Evolutionary conservation across 2,113 vertebrate species (phyloP).

Genomic region (Leptobrachium ailaonicum): DNA sequence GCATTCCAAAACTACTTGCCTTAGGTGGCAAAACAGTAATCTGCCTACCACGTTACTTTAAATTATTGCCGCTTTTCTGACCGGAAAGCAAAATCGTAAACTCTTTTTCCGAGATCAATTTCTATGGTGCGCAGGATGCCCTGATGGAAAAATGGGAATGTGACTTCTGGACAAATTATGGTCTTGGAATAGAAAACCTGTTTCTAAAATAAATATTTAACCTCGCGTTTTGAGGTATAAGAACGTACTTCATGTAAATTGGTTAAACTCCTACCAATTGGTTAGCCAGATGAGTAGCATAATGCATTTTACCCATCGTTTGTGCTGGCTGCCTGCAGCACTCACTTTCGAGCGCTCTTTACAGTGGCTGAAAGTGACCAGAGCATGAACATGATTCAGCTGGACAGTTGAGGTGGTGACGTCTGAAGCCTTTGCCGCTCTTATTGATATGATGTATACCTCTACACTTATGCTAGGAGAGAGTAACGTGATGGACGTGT

Average conservation of each 20-base stretch:
- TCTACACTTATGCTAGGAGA: conserved; percentile 95
- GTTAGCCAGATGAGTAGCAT: conserved; percentile 21
- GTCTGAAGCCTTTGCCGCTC: conserved; percentile 90
- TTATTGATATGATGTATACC: conserved; percentile 98
- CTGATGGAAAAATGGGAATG: neutral
- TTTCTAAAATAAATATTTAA: conserved; percentile 16
- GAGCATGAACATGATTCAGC: conserved; percentile 94
- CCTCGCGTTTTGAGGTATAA: conserved; percentile 30
- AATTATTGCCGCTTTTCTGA: neutral
- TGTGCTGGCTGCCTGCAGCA: conserved; percentile 92
- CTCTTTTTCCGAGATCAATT: conserved; percentile 16
- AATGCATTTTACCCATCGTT: conserved; percentile 20
- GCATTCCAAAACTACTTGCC: conserved; percentile 96
- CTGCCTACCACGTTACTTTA: conserved; percentile 86
- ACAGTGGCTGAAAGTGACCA: conserved; percentile 90
- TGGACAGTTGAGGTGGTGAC: conserved; percentile 97
- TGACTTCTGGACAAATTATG: conserved; percentile 19
- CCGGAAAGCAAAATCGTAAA: neutral
- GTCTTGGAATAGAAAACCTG: conserved; percentile 14
- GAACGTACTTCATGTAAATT: neutral
- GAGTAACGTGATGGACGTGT: conserved; percentile 97
- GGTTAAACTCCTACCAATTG: too few relatives aligned
- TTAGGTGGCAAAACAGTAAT: conserved; percentile 93
- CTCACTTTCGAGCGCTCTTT: conserved; percentile 92
- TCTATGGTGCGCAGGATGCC: neutral